Percentiles rank a stretch among this genome's conserved stretches.
Evolutionary conservation across 2,888 invertebrate species (phyloP).

Genomic region (Aethes cnicana): DNA sequence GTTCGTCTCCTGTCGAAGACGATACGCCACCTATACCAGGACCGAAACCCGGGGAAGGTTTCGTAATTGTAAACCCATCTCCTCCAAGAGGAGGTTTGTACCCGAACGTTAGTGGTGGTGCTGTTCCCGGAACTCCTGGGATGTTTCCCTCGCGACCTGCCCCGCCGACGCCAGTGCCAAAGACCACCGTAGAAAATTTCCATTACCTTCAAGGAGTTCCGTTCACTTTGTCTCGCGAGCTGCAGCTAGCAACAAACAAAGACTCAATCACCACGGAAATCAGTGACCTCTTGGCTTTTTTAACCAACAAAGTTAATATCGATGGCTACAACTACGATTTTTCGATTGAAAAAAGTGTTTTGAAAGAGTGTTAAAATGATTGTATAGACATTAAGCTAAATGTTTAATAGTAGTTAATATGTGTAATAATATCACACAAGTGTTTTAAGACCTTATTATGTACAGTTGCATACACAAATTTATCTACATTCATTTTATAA

Average conservation of each 20-base stretch:
- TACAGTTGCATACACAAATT: too few species aligned
- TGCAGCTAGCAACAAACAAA: slow-evolving; percentile 71
- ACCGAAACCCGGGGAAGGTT: slow-evolving; percentile 63
- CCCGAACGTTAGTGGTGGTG: slow-evolving; percentile 56
- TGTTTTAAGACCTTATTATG: too few species aligned
- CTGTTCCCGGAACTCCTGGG: slow-evolving; percentile 34
- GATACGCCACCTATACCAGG: slow-evolving; percentile 74
- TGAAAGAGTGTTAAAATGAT: slow-evolving; percentile 66
- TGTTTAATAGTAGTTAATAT: too few species aligned
- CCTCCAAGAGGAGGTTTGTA: slow-evolving; percentile 58
- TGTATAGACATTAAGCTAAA: too few species aligned
- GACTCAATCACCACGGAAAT: slow-evolving; percentile 75
- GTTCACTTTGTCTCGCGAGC: slow-evolving; percentile 73
- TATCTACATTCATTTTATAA: too few species aligned
- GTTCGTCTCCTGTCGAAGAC: slow-evolving; percentile 72
- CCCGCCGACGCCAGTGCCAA: slow-evolving; percentile 53
- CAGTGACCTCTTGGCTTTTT: slow-evolving; percentile 75
- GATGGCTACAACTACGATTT: slow-evolving; percentile 77
- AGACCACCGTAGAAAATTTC: slow-evolving; percentile 53
- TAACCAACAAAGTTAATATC: slow-evolving; percentile 71
- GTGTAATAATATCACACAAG: too few species aligned
- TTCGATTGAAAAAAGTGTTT: slow-evolving; percentile 77
- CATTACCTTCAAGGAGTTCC: slow-evolving; percentile 82
- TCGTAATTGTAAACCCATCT: slow-evolving; percentile 63
- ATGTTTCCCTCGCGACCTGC: slow-evolving; percentile 59